phyloP scores from a whole-genome alignment of 30 jellyfish, hydroid and myxozoan genomes.

The Sanderia malayensis region DNA sequence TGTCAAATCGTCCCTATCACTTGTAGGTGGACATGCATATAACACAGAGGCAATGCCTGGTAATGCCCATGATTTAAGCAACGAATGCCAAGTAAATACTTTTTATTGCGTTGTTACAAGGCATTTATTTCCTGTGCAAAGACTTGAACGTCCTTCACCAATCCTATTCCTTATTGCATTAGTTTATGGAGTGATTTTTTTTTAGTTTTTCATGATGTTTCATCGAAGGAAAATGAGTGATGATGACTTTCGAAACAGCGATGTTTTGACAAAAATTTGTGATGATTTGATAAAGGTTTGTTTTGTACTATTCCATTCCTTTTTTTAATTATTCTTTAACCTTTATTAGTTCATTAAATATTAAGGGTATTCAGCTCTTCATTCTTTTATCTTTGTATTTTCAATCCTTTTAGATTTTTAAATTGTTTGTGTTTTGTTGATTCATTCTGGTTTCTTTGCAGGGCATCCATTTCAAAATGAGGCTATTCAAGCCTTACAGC shows the following conservation, averaged over 20 bases:
- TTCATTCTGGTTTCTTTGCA: slow-evolving; percentile 8
- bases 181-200: too few relatives aligned
- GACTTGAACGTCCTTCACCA: too few relatives aligned
- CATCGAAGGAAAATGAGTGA: slow-evolving; percentile 73
- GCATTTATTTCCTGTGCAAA: too few relatives aligned
- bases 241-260: slow-evolving; percentile 51
- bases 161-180: too few relatives aligned
- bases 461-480: slow-evolving; percentile 76
- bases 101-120: too few relatives aligned
- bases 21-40: slow-evolving; percentile 62
- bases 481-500: slow-evolving; percentile 70
- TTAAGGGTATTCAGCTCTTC: too few relatives aligned
- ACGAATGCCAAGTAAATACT: slow-evolving; percentile 27
- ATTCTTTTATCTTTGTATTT: background rate
- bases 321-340: too few relatives aligned
- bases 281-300: slow-evolving; percentile 70
- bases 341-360: too few relatives aligned
- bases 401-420: background rate
- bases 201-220: slow-evolving; percentile 71
- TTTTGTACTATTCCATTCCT: too few relatives aligned
- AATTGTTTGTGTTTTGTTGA: too few relatives aligned
- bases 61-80: slow-evolving; percentile 5
- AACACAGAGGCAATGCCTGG: slow-evolving; percentile 82
- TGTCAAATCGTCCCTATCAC: too few relatives aligned
- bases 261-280: slow-evolving; percentile 55